Conservation (phyloP, 2,113 vertebrate species). For the Microcebus murinus region DNA sequence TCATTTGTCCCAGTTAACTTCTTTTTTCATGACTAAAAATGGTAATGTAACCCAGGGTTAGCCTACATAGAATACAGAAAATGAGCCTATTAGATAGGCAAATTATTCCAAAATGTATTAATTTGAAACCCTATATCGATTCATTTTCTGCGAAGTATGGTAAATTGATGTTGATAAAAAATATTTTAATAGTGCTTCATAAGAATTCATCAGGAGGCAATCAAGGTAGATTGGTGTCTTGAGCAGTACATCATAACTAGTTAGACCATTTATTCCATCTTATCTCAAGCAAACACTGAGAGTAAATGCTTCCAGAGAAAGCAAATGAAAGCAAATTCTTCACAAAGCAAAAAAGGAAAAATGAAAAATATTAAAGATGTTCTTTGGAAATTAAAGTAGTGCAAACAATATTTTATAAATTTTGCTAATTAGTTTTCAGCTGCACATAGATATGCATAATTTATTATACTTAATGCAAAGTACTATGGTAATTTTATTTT, state of each 20-base stretch:
- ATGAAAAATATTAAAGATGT: constrained; percentile 29
- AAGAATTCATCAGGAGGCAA: constrained; percentile 67
- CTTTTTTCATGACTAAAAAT: constrained; percentile 40
- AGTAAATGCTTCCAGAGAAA: constrained; percentile 58
- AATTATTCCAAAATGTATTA: constrained; percentile 33
- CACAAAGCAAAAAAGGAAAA: not conserved
- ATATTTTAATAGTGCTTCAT: constrained; percentile 52
- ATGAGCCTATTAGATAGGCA: not conserved
- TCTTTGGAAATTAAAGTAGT: constrained; percentile 27
- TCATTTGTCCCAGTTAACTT: not conserved
- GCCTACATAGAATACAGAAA: not conserved
- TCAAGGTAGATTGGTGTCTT: constrained; percentile 62
- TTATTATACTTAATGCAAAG: not conserved
- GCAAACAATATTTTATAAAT: not conserved
- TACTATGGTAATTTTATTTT: not conserved
- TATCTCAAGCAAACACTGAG: constrained; percentile 57
- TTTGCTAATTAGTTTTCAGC: not conserved
- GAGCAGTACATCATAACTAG: constrained; percentile 33
- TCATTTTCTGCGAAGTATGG: constrained; percentile 60
- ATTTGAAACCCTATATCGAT: constrained; percentile 40
- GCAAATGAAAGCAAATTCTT: not conserved
- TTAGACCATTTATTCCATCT: constrained; percentile 58
- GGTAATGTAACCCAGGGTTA: not conserved
- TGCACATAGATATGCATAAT: not conserved
- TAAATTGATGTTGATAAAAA: constrained; percentile 67